phyloP scores from a whole-genome alignment of 2,888 invertebrate genomes.

The Tenthredo amoena region DNA sequence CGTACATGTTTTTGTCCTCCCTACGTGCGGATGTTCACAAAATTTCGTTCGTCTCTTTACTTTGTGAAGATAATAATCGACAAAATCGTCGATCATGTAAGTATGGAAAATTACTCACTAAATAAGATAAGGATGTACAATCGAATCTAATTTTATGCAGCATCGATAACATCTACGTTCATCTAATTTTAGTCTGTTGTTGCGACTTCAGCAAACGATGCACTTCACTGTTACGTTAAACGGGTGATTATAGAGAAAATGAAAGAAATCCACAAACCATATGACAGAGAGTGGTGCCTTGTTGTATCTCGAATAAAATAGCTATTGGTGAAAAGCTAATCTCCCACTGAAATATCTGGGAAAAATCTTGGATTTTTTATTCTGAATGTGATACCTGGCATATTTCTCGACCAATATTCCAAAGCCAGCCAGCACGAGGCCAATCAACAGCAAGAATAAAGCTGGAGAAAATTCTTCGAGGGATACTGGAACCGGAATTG shows the following conservation, averaged over 20 bases:
- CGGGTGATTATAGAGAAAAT: not conserved
- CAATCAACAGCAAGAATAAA: constrained; percentile 63
- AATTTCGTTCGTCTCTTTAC: not conserved
- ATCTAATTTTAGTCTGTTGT: not conserved
- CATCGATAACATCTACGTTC: not conserved
- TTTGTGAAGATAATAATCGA: not conserved
- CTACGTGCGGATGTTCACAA: not conserved
- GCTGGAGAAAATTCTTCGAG: constrained; percentile 69
- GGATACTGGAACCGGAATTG: constrained; percentile 66
- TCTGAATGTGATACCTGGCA: not conserved
- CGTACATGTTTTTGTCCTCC: not conserved
- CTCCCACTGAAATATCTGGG: not conserved
- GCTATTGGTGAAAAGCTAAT: not conserved
- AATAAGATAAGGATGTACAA: not conserved
- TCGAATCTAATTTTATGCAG: not conserved
- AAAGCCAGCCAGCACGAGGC: constrained; percentile 59
- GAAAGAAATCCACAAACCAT: not conserved
- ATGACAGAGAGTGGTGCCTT: not conserved
- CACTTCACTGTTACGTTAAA: not conserved
- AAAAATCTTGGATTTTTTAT: not conserved
- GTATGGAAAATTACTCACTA: not conserved
- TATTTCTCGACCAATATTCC: constrained; percentile 62
- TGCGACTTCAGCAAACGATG: not conserved
- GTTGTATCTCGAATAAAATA: not conserved
- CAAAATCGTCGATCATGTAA: not conserved